These are phyloP conservation scores for Centropristis striata DNA, from an alignment of 2,113 vertebrate genomes.

Conservation along the genomic window DNA sequence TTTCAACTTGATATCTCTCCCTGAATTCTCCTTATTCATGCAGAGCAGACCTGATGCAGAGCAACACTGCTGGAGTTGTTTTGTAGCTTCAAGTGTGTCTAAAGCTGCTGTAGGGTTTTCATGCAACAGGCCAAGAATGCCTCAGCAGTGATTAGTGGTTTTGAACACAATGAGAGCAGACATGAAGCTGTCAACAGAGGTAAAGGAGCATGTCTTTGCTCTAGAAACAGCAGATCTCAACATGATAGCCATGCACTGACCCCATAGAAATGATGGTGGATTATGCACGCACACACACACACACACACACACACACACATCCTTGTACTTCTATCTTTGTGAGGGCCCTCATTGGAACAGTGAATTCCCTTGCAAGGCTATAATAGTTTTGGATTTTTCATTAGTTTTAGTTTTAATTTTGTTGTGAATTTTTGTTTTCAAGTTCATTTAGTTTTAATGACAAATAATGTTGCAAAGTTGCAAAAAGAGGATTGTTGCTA, in stretches of 20 bases:
- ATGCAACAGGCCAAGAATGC: constrained; percentile 53
- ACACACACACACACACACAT: too few species aligned
- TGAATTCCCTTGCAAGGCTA: too few species aligned
- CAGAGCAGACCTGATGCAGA: background rate
- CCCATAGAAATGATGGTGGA: constrained; percentile 7
- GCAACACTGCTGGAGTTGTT: background rate
- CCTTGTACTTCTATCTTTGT: too few species aligned
- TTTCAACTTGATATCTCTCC: constrained; percentile 4
- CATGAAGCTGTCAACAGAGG: constrained; percentile 46
- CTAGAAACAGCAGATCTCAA: constrained; percentile 43
- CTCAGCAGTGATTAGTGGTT: constrained; percentile 51
- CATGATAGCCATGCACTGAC: constrained; percentile 31
- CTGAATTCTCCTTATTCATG: constrained; percentile 1
- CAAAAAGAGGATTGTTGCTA: too few species aligned
- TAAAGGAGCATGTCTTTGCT: constrained; percentile 26
- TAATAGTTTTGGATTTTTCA: too few species aligned
- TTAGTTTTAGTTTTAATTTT: too few species aligned
- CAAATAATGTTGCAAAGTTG: too few species aligned
- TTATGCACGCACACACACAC: background rate
- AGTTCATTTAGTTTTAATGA: too few species aligned
- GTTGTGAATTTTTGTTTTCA: too few species aligned
- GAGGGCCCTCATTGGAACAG: too few species aligned
- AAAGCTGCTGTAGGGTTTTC: constrained; percentile 27
- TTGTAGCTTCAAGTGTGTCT: constrained; percentile 13
- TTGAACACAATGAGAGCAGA: constrained; percentile 44